Evolutionary conservation across 2,888 invertebrate species (phyloP), one percentile per base, ranked within the genome.

Genomic region (Shargacucullia verbasci): DNA sequence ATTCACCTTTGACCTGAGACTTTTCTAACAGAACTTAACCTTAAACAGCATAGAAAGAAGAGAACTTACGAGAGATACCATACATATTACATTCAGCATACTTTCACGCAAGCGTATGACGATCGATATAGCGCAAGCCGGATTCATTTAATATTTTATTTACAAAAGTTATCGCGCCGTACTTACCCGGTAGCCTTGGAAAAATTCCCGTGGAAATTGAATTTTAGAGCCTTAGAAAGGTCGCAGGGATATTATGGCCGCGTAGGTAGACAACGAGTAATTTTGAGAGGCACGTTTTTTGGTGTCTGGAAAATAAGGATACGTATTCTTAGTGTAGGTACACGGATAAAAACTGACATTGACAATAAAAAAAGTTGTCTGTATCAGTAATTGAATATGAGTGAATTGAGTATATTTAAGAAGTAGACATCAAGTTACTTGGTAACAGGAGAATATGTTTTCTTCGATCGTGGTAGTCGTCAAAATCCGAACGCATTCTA

Each of bases 101-200:
- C 57, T 58, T 59, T n/a, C 59, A 63, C 57, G 67, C 47, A 67
- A 55, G 14, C 57, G 41, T 20, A 39, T 38, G 34, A 44, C 65
- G 76, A 73, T 76, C 78, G 64, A 76, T 76, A 75, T 29, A 55
- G 63, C 63, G 58, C 48, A 54, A 56, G 67, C 58, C 58, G 64
- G 66, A 65, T 65, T 65, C 73, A 64, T 68, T 78, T 67, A 77
- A 76, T 76, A 70, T 70, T 76, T 76, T 70, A 76, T 73, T 76
- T 73, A 71, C 52, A 53, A 45, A 76, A 68, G 74, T 68, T 75
- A 76, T 76, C 64, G 68, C 60, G 43, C 39, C 29, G 44, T 40
- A 46, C 59, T 61, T 52, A 49, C 50, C 31, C 33, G 31, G 29
- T 52, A 44, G 39, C 37, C 52, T 39, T 41, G 50, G 52, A 73